phyloP scores from a whole-genome alignment of 2,888 invertebrate genomes.

The Xestoiulus laeticollis region DNA sequence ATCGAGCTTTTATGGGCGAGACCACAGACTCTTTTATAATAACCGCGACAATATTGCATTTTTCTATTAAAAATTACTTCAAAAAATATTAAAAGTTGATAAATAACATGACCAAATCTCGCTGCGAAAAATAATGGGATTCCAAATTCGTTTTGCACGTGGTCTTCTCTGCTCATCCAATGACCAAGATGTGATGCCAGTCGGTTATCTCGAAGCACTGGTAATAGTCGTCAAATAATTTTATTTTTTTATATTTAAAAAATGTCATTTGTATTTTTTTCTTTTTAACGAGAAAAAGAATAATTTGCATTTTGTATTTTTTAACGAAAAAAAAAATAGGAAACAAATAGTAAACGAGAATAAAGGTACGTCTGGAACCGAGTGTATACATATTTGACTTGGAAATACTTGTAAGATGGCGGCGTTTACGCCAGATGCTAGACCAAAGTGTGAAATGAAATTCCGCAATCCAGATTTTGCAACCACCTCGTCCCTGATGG shows the following conservation, averaged over 20 bases:
- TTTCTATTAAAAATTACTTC: background rate
- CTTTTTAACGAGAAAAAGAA: too few species aligned
- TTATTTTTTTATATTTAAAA: too few species aligned
- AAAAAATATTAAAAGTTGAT: too few species aligned
- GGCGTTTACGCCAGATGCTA: background rate
- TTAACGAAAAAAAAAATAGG: too few species aligned
- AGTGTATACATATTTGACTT: too few species aligned
- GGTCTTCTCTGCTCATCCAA: background rate
- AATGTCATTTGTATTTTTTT: too few species aligned
- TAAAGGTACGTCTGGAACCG: too few species aligned
- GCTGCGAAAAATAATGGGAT: background rate
- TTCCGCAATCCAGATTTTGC: slow-evolving; percentile 17
- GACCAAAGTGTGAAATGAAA: background rate
- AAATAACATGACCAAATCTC: background rate
- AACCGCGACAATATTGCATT: background rate
- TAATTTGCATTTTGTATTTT: too few species aligned
- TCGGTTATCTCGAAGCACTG: background rate
- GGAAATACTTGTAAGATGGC: background rate
- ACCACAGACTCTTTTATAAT: background rate
- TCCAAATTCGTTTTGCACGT: background rate
- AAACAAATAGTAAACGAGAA: too few species aligned
- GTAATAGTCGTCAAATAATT: too few species aligned
- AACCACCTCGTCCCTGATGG: background rate
- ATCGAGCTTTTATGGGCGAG: background rate
- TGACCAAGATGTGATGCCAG: background rate